Base-by-base conservation (phyloP, 1,140 invertebrate genomes). In the Charaxes varanes region DNA sequence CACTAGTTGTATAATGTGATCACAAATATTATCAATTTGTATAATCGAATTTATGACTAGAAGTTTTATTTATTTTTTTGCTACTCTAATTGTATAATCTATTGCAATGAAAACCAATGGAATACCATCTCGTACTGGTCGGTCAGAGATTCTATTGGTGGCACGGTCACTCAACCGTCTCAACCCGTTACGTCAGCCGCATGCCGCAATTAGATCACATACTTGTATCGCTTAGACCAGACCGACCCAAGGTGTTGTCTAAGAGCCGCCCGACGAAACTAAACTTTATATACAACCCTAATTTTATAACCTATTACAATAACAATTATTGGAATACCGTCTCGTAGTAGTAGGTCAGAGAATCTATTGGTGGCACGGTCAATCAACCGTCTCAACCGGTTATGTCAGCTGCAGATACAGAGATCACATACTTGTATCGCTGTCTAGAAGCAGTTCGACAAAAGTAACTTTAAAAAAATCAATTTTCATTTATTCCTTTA, bases 151-250 rank as follows among this genome's bases (percentile, higher is more conserved):
- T 49, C 51, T 50, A 62, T 66, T 55, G 53, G 57, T 58, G 52
- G 56, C 54, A 60, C 68, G 68, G 65, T 71, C 69, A 73, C 41
- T 73, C 69, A 73, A 70, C 69, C 61, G 55, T 41, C 54, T 55
- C 49, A 46, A 46, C 60, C 72, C 69, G 69, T 74, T 72, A 77
- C 69, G 69, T 73, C 67, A 77, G 59, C 53, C 56, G 64, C 69
- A 62, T 57, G 62, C 69, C 72, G 62, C 69, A 77, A 77, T 77
- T 77, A 77, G 67, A 77, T 64, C 72, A 70, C 66, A 70, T 60
- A 45, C 67, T 62, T 49, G 61, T 51, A 62, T 56, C 62, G 50
- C 62, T 57, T 76, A 72, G 60, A 59, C 61, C 53, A 69, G 63
- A 61, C 61, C 58, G 62, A 56, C 62, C 42, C 45, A 41, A 51